Base-by-base conservation (phyloP, 1,140 invertebrate species). In the Neelides sp. region DNA sequence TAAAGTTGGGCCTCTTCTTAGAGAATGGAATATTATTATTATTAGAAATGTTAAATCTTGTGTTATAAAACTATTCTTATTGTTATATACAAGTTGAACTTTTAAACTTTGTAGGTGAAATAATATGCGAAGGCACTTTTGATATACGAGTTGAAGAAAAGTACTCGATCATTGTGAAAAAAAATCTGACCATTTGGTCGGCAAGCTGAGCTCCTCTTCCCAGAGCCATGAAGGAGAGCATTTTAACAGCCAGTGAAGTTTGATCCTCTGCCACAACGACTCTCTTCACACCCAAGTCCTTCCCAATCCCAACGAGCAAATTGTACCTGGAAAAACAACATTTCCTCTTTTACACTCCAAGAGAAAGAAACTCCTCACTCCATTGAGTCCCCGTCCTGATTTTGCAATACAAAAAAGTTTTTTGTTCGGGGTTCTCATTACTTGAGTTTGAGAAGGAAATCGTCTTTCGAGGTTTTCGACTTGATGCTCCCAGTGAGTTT, bases 161-260 rank as follows among this genome's bases (percentile, higher is more conserved):
- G 10, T 43, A 17, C 10, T 30, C 10, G 34, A 47, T 4, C 12
- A 27, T 40, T 7, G 4, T 30, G 24, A 34, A 19, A 28, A 13
- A 45, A 15, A 22, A 23, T 24, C 46, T 41, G 49, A 56, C 58
- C 58, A 59, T 59, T 48, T 54, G 47, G 19, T 56, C 54, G 0
- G 58, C 54, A 28, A 59, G 28, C 23, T 59, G 58, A 4, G 23
- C 42, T 40, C 58, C 58, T 36, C 58, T 28, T 40, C 58, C 58
- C 10, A 52, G 30, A 3, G 54, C 51, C 54, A 59, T 56, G 8
- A 54, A 43, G 1, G 48, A 28, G 36, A 59, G 56, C 58, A 59
- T 59, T 36, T 55, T 56, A 17, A 59, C 55, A 4, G 58, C 54
- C 48, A 59, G 37, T 10, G 35, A 35, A 0, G 54, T 54, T 32